Evolutionary conservation across 2,113 vertebrate species (phyloP).

Genomic region (Podarcis cretensis): DNA sequence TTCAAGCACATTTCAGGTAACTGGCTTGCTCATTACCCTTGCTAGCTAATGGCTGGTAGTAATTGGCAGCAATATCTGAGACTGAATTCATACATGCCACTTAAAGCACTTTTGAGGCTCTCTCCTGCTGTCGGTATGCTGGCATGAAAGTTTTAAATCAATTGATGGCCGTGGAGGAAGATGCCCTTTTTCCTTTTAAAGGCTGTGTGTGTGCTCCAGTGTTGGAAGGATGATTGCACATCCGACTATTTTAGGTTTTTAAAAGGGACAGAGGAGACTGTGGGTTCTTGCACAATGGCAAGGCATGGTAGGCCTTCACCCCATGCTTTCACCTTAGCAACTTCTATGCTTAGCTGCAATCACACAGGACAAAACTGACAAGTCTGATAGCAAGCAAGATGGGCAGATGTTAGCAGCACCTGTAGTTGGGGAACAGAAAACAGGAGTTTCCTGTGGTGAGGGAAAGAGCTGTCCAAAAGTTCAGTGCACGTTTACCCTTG

Average conservation of each 20-base stretch:
- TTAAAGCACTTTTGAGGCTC: neutral
- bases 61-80: neutral
- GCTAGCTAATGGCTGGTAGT: neutral
- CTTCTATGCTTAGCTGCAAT: neutral
- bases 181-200: neutral
- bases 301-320: neutral
- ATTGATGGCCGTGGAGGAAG: neutral
- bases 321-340: neutral
- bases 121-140: neutral
- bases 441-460: too few species aligned
- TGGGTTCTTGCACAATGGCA: neutral
- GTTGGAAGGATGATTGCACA: neutral
- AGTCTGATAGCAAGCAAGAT: neutral
- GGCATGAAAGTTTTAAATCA: neutral
- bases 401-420: neutral
- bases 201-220: neutral
- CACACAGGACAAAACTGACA: neutral
- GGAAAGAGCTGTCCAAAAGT: too few species aligned
- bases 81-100: neutral
- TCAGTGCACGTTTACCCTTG: too few species aligned
- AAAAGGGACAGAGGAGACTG: neutral
- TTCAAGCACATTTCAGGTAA: neutral
- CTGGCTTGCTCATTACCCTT: neutral
- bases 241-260: neutral
- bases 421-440: neutral